These are phyloP conservation scores for Sesamia inferens DNA, from an alignment of 2,888 invertebrate species.

Conservation along the genomic window DNA sequence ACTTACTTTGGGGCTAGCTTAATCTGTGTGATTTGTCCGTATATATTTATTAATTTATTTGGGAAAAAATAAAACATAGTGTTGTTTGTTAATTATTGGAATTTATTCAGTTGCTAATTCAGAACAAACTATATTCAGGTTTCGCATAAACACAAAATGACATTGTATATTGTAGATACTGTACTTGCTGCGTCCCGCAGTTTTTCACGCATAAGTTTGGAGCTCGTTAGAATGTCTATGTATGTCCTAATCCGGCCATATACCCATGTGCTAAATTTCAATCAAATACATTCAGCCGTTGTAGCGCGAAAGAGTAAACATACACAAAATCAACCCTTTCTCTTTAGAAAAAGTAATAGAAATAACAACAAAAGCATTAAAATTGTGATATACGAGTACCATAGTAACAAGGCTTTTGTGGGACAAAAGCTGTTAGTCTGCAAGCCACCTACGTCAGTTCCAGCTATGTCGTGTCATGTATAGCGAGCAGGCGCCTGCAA, in stretches of 20 bases:
- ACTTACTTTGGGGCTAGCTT: too few relatives aligned
- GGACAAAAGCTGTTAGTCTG: constrained; percentile 42
- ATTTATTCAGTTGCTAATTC: too few relatives aligned
- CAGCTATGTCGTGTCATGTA: constrained; percentile 47
- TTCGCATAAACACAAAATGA: too few relatives aligned
- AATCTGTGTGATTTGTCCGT: too few relatives aligned
- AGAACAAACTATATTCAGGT: too few relatives aligned
- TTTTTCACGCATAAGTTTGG: neutral
- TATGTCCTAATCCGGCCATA: neutral
- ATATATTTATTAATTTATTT: too few relatives aligned
- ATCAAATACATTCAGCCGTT: neutral
- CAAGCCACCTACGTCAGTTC: constrained; percentile 46
- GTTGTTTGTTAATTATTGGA: too few relatives aligned
- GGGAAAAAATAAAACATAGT: too few relatives aligned
- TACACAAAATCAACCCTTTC: neutral
- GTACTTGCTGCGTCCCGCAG: neutral
- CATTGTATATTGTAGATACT: neutral
- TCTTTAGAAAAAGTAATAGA: neutral
- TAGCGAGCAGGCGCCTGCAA: constrained; percentile 28
- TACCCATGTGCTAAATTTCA: neutral
- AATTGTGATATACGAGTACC: constrained; percentile 30
- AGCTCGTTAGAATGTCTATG: neutral
- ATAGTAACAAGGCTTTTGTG: constrained; percentile 30
- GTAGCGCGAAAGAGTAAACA: neutral
- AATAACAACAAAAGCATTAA: constrained; percentile 7